phyloP scores from a whole-genome alignment of 2,113 vertebrate genomes.

The Paramormyrops kingsleyae region DNA sequence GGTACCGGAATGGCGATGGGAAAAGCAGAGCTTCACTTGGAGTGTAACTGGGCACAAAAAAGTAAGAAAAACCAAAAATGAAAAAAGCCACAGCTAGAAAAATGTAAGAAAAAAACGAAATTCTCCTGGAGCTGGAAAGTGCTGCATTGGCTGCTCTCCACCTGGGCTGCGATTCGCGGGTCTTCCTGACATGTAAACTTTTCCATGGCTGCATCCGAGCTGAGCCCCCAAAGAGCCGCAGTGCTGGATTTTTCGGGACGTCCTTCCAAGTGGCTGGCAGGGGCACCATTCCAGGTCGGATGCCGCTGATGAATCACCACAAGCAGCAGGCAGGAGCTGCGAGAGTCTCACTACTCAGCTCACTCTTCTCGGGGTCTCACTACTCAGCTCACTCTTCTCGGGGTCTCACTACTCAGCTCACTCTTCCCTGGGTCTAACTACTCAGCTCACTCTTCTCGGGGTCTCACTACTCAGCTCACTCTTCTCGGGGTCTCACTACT shows the following conservation, averaged over 20 bases:
- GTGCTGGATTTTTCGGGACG: background rate
- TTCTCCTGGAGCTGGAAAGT: background rate
- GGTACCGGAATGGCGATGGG: constrained; percentile 16
- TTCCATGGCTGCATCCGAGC: background rate
- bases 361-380: background rate
- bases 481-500: no score
- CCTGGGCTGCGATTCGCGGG: background rate
- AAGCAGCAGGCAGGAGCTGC: background rate
- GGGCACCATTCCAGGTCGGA: background rate
- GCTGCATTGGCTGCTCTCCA: background rate
- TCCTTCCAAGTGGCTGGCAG: background rate
- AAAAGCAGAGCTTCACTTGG: constrained; percentile 31
- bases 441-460: no score
- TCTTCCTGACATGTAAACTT: background rate
- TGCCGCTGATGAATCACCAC: background rate
- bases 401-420: no score
- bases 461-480: no score
- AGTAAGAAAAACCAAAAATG: background rate
- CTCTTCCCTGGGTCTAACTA: no score
- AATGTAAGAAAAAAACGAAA: background rate
- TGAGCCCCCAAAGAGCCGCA: background rate
- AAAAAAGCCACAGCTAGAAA: background rate
- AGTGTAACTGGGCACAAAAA: constrained; percentile 24
- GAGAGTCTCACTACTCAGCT: background rate
- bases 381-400: background rate